Conservation (phyloP, 2,888 invertebrate genomes). For the Leptinotarsa peninsularis region DNA sequence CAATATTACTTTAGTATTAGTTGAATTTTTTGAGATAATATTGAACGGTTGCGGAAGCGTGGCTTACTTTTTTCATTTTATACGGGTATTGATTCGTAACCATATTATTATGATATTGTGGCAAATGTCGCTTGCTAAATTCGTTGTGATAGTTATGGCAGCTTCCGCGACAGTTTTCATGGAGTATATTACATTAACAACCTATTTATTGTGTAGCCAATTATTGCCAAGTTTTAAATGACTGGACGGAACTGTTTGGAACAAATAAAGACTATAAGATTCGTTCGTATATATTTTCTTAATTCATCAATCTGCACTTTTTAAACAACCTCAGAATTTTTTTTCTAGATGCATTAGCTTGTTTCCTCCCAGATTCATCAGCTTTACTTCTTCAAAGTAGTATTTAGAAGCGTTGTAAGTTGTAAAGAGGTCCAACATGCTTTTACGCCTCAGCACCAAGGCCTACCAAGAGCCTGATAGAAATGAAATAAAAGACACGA, state of each 20-base stretch:
- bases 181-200: conserved; percentile 13
- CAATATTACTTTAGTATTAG: conserved; percentile 14
- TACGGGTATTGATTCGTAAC: conserved; percentile 18
- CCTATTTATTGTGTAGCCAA: conserved; percentile 19
- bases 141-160: conserved; percentile 1
- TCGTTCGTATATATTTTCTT: conserved; percentile 25
- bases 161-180: conserved; percentile 1
- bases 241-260: conserved; percentile 32
- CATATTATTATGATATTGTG: not conserved
- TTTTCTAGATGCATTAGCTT: no score
- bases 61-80: conserved; percentile 4
- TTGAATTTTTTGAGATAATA: conserved; percentile 10
- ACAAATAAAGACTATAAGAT: conserved; percentile 42
- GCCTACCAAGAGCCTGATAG: no score
- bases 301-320: not conserved
- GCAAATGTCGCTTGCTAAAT: conserved; percentile 6
- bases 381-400: no score
- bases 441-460: no score
- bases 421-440: no score
- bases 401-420: no score
- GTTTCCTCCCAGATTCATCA: no score
- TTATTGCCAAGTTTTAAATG: conserved; percentile 7
- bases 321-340: no score
- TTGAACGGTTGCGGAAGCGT: not conserved
- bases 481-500: no score